These are phyloP conservation scores for Erannis defoliaria DNA, from an alignment of 2,888 invertebrate species.

Conservation along the genomic window DNA sequence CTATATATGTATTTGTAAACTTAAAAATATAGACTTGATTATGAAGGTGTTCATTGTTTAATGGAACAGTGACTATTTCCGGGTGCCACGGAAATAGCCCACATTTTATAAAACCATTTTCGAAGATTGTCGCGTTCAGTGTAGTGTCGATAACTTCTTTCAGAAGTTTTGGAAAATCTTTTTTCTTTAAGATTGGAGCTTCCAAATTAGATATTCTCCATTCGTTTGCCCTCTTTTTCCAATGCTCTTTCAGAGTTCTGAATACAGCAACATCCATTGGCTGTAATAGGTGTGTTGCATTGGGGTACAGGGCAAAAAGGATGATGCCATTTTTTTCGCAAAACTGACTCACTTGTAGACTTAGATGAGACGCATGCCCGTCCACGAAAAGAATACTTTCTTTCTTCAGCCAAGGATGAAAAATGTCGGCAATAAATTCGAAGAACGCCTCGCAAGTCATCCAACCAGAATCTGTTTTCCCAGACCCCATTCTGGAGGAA, in stretches of 20 bases:
- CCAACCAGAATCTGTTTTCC: slow-evolving; percentile 69
- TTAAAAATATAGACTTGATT: too few species aligned
- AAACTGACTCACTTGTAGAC: slow-evolving; percentile 57
- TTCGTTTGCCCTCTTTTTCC: slow-evolving; percentile 33
- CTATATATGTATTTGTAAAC: too few species aligned
- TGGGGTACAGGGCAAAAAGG: slow-evolving; percentile 20
- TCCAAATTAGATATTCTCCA: too few species aligned
- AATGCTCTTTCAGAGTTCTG: slow-evolving; percentile 33
- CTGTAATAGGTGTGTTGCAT: slow-evolving; percentile 37
- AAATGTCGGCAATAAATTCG: slow-evolving; percentile 53
- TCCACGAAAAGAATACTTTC: slow-evolving; percentile 66
- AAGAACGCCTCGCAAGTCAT: slow-evolving; percentile 61
- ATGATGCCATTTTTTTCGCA: slow-evolving; percentile 46
- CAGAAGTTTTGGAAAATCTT: too few species aligned
- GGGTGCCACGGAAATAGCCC: too few species aligned
- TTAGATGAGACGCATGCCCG: slow-evolving; percentile 37
- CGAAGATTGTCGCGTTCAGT: too few species aligned
- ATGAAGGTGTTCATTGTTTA: too few species aligned
- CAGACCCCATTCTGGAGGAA: slow-evolving; percentile 60
- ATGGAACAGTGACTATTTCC: too few species aligned
- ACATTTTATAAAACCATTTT: too few species aligned
- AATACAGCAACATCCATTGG: slow-evolving; percentile 41
- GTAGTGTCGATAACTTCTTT: too few species aligned
- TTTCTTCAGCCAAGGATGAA: slow-evolving; percentile 59
- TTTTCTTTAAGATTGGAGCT: too few species aligned